phyloP scores from a whole-genome alignment of 2,888 invertebrate genomes.

The Clitarchus hookeri region DNA sequence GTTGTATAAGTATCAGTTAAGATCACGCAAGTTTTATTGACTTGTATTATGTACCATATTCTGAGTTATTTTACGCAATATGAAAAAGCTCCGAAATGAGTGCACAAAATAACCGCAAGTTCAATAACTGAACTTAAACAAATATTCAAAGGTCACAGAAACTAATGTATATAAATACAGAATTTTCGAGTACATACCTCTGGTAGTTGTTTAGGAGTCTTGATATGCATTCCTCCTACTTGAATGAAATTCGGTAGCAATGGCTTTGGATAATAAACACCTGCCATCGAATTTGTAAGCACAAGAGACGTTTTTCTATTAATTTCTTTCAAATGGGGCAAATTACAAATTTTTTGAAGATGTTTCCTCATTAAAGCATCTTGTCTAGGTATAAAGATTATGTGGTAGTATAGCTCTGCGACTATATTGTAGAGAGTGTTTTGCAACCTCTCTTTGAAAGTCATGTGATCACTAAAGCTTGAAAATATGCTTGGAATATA shows the following conservation, averaged over 20 bases:
- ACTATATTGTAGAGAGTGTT: constrained; percentile 53
- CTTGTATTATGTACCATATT: too few species aligned
- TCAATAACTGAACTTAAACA: too few species aligned
- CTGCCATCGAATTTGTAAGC: constrained; percentile 47
- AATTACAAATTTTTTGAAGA: constrained; percentile 34
- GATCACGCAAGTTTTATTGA: too few species aligned
- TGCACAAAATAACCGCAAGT: too few species aligned
- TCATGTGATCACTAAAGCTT: constrained; percentile 55
- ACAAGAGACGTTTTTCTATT: constrained; percentile 42
- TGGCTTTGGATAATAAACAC: constrained; percentile 44
- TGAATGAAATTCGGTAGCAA: constrained; percentile 47
- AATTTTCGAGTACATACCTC: constrained; percentile 39
- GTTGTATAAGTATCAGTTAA: too few species aligned
- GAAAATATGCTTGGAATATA: constrained; percentile 57
- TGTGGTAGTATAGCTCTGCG: not conserved
- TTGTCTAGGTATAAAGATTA: constrained; percentile 17
- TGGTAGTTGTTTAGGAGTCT: constrained; percentile 45
- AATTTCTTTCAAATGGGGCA: constrained; percentile 40
- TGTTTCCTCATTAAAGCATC: constrained; percentile 28
- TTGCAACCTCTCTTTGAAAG: constrained; percentile 59
- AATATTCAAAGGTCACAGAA: too few species aligned
- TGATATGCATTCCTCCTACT: constrained; percentile 49
- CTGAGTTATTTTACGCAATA: too few species aligned
- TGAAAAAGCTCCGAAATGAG: too few species aligned
- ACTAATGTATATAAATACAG: too few species aligned